Percentiles rank a stretch among this genome's conserved stretches.
Conservation (phyloP, 2,797 vertebrate genomes). For the Smutsia temminckii region DNA sequence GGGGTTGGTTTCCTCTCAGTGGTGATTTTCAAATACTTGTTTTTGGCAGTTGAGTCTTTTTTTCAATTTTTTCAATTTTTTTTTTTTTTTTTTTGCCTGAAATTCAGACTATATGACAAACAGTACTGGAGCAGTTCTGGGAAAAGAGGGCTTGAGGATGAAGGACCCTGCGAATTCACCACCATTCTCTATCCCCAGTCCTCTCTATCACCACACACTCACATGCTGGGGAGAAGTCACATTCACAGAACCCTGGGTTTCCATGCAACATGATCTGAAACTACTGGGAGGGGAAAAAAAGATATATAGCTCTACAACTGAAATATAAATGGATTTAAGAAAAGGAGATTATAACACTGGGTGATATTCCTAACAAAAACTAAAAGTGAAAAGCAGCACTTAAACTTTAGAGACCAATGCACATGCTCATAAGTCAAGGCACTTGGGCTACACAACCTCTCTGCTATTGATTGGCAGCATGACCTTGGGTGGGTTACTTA, state of each 20-base stretch:
- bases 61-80: neutral
- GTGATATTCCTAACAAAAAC: neutral
- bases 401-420: neutral
- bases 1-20: neutral
- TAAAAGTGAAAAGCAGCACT: neutral
- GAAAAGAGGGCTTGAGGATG: neutral
- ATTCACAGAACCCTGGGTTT: neutral
- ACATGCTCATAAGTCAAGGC: neutral
- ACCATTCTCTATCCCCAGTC: neutral
- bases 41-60: neutral
- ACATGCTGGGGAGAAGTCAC: neutral
- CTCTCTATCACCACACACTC: neutral
- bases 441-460: neutral
- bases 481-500: neutral
- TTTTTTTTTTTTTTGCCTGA: constrained; percentile 18
- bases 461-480: neutral
- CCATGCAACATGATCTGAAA: neutral
- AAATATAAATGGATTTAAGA: neutral
- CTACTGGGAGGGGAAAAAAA: neutral
- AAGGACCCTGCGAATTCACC: neutral
- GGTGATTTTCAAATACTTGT: neutral
- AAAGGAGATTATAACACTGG: neutral
- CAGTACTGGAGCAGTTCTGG: neutral
- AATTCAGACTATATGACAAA: neutral
- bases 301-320: neutral